A percentile compares a stretch with the other conserved stretches of the same genome.
Evolutionary conservation across 2,888 invertebrate species (phyloP).

Genomic region (Acronicta leporina): DNA sequence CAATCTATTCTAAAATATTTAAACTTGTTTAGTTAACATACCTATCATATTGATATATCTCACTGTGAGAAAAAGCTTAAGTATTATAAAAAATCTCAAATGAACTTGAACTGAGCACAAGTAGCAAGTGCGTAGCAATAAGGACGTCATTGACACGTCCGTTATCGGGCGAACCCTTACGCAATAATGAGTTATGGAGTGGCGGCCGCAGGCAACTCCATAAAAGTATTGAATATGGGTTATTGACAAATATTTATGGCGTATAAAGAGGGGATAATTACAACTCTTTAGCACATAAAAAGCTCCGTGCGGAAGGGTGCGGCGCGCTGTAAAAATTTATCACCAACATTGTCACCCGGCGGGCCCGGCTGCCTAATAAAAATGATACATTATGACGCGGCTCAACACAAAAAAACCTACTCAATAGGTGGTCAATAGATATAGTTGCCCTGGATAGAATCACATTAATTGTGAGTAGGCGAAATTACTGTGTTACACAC

Average conservation of each 20-base stretch:
- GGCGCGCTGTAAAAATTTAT: constrained; percentile 82
- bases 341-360: constrained; percentile 78
- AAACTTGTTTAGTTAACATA: too few relatives aligned
- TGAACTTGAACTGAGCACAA: constrained; percentile 33
- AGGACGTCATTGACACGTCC: constrained; percentile 70
- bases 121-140: constrained; percentile 66
- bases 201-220: constrained; percentile 82
- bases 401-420: constrained; percentile 53
- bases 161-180: constrained; percentile 78
- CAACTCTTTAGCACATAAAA: constrained; percentile 88
- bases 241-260: constrained; percentile 89
- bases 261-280: constrained; percentile 88
- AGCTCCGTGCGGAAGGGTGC: constrained; percentile 82
- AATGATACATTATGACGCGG: constrained; percentile 64
- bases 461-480: constrained; percentile 7
- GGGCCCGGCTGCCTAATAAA: constrained; percentile 69
- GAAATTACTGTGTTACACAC: background rate
- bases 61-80: too few relatives aligned
- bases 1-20: constrained; percentile 15
- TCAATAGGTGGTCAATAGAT: constrained; percentile 53
- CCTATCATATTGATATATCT: too few relatives aligned
- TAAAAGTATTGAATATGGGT: constrained; percentile 86
- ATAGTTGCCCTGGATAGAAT: constrained; percentile 21
- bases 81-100: constrained; percentile 16
- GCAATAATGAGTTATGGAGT: constrained; percentile 85